These are phyloP conservation scores for Bradypodion ventrale DNA, from an alignment of 2,797 vertebrate species.

Conservation along the genomic window DNA sequence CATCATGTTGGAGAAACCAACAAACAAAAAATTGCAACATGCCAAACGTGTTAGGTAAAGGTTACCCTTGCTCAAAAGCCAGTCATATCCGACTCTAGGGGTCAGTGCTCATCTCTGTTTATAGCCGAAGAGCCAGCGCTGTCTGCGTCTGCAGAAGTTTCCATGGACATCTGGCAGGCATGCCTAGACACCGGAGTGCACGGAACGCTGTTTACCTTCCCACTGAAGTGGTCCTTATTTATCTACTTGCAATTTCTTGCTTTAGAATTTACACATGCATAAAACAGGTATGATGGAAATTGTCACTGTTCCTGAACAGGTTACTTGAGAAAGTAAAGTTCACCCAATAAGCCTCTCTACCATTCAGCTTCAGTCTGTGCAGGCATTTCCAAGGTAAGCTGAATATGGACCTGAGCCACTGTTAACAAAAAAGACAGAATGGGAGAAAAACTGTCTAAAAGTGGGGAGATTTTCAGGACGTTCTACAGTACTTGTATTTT, in stretches of 20 bases:
- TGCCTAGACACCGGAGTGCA: too few species aligned
- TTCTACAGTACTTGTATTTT: not conserved
- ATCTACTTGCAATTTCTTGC: too few species aligned
- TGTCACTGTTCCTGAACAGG: not conserved
- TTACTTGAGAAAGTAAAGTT: slow-evolving; percentile 11
- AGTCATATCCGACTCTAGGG: too few species aligned
- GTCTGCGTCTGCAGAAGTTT: too few species aligned
- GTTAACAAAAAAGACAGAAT: not conserved
- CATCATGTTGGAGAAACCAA: not conserved
- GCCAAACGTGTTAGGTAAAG: not conserved
- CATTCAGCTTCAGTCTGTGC: not conserved
- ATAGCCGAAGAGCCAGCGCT: too few species aligned
- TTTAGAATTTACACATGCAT: not conserved
- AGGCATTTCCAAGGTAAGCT: not conserved
- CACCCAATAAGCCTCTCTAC: not conserved
- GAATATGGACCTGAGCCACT: not conserved
- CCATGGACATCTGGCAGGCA: too few species aligned
- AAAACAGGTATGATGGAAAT: not conserved
- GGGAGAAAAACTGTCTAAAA: not conserved
- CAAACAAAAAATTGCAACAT: not conserved
- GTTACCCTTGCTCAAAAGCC: too few species aligned
- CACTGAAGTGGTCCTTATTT: too few species aligned
- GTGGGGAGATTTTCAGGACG: not conserved
- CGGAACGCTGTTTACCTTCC: too few species aligned
- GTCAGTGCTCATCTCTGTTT: too few species aligned